Conservation (phyloP, 2,113 vertebrate genomes). For the Balaeniceps rex region DNA sequence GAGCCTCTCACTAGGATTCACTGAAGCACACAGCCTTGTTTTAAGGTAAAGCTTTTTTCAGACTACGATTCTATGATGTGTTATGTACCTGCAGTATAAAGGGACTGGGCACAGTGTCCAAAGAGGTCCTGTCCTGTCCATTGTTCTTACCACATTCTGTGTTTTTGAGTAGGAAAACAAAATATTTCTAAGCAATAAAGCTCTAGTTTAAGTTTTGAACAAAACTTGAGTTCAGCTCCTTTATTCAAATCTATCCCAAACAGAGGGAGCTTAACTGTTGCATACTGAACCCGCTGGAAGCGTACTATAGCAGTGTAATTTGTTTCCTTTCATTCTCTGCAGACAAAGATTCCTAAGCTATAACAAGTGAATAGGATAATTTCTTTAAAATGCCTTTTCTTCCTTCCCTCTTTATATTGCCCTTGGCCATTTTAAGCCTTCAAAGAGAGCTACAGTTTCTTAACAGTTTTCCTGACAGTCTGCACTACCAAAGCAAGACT, state of each 20-base stretch:
- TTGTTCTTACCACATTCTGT: background rate
- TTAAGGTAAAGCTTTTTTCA: background rate
- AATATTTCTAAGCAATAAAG: background rate
- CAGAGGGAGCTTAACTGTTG: background rate
- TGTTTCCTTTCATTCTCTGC: background rate
- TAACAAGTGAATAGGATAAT: background rate
- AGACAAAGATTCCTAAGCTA: background rate
- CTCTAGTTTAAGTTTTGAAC: background rate
- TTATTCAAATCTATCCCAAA: background rate
- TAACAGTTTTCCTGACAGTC: background rate
- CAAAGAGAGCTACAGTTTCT: background rate
- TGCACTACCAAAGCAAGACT: background rate
- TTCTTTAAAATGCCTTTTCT: conserved; percentile 21
- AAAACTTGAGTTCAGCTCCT: background rate
- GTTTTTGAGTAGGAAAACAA: background rate
- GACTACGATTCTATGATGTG: background rate
- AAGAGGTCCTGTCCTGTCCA: background rate
- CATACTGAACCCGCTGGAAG: background rate
- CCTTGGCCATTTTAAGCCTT: conserved; percentile 20
- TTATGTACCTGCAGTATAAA: background rate
- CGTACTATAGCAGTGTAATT: background rate
- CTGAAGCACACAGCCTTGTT: background rate
- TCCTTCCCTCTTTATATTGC: background rate
- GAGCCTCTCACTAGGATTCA: background rate
- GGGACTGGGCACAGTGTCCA: background rate